Evolutionary conservation across 2,113 vertebrate species (phyloP), one percentile per base, ranked within the genome.

Genomic region (Cinclus cinclus): DNA sequence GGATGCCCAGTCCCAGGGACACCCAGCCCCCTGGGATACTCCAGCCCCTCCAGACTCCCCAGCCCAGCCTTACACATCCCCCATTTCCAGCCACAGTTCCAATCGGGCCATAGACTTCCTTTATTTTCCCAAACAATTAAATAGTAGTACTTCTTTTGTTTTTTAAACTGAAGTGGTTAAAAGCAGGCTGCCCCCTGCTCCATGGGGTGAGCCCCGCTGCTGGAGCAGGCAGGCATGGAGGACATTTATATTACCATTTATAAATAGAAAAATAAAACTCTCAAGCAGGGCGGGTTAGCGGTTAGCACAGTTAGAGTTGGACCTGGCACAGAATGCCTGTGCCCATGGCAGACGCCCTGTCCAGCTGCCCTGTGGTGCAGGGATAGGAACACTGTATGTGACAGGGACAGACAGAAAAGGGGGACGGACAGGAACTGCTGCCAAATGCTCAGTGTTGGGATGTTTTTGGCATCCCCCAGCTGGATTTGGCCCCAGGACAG

Each of bases 181-280:
- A 89, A 92, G 76, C 83, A 63, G 50, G 24, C 68, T 28, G 27
- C 11, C 42, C 52, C 52, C 50, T 56, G 35, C 58, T 68, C 68
- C 9, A 0, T 2, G 4, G 68, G n/a, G 30, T 8, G 4, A 53
- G 33, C 9, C 60, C 74, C 3, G 0, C 35, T 63, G 77, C 59
- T 3, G 1, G 73, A 41, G 42, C 37, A 25, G 52, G 42, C 2
- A 4, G 67, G 55, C 5, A 0, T 0, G 4, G 33, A 52, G 52
- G 71, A 92, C 85, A 39, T 76, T 98, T 98, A 98, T 98, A 98
- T 98, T 98, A 98, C 73, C 95, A 96, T 98, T 98, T 98, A 98
- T 98, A 98, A 98, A 98, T 98, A 98, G 93, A 98, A 98, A 98
- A 98, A 98, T 98, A 98, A 96, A 98, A 96, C 97, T 97, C 97